Base-by-base conservation (phyloP, 2,888 invertebrate species). In the Leptura quadrifasciata region DNA sequence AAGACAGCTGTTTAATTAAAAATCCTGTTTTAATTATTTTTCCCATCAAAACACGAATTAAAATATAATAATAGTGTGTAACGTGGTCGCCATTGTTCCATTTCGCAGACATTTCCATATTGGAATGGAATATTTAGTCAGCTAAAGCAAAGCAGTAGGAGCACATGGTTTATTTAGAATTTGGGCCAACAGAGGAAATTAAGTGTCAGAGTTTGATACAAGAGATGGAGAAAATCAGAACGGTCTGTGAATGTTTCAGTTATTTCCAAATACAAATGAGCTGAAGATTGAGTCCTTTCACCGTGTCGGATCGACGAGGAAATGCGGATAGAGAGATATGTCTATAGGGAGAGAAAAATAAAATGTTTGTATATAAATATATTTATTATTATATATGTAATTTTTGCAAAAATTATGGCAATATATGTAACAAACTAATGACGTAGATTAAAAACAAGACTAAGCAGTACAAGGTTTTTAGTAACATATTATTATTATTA, bases 181-280 rank as follows among this genome's bases (percentile, higher is more conserved):
- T 84, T 83, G 82, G 84, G 84, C 79, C 82, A 81, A 81, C 81
- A 85, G 83, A 86, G 85, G 85, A 85, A 85, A 85, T 85, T 85
- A 85, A 86, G 85, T 85, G 85, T 85, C 85, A 85, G 84, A 83
- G 80, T 83, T 86, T 86, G 85, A 85, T 85, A 84, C 84, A 83
- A 84, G 83, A 84, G 84, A 84, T 75, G 81, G 81, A 82, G 82
- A 80, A 84, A 84, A 83, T 81, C 82, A 68, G 76, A 74, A 72
- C 78, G 80, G 80, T 78, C 81, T 72, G 81, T 76, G 79, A 78
- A 82, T 82, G 80, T 81, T 82, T 84, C 77, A 76, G 81, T 79
- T 81, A 82, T 83, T 82, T 82, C 72, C 80, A 81, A 81, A 83
- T 79, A 83, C 81, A 83, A 84, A 82, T 80, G 84, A 82, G 80